These are phyloP conservation scores for Paracentrotus lividus DNA, from an alignment of 53 echinoderm and acorn worm genomes.

Conservation along the genomic window DNA sequence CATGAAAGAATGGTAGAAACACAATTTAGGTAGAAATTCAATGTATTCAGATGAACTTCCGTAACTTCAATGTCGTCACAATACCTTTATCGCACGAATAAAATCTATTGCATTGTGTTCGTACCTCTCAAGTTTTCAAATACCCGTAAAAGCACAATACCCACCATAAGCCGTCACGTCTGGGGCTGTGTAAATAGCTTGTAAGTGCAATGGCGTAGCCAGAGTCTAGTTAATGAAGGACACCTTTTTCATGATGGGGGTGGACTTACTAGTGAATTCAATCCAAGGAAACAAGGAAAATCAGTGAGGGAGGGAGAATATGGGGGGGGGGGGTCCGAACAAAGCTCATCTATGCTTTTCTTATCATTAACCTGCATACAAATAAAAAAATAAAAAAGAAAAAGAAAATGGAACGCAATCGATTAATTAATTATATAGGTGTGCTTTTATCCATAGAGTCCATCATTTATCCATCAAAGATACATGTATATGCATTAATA, in stretches of 20 bases:
- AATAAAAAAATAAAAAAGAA: no score
- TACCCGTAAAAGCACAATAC: not conserved
- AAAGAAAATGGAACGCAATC: no score
- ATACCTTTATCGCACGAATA: not conserved
- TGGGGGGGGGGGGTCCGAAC: not conserved
- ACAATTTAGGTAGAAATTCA: not conserved
- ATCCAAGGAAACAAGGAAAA: not conserved
- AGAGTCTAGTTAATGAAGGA: not conserved
- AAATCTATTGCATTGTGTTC: not conserved
- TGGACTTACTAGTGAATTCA: not conserved
- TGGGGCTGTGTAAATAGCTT: constrained; percentile 8
- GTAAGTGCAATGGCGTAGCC: not conserved
- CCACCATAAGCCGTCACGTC: not conserved
- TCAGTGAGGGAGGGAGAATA: not conserved
- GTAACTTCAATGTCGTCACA: not conserved
- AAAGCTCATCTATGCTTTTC: not conserved
- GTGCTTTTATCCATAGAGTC: no score
- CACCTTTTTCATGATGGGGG: not conserved
- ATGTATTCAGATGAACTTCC: not conserved
- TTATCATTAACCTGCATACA: not conserved
- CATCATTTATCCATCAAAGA: no score
- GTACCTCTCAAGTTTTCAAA: not conserved
- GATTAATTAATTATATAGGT: no score
- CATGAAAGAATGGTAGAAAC: not conserved
- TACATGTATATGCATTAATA: no score